Evolutionary conservation across 2,113 vertebrate genomes (phyloP).

Genomic region (Todiramphus saurophagus): DNA sequence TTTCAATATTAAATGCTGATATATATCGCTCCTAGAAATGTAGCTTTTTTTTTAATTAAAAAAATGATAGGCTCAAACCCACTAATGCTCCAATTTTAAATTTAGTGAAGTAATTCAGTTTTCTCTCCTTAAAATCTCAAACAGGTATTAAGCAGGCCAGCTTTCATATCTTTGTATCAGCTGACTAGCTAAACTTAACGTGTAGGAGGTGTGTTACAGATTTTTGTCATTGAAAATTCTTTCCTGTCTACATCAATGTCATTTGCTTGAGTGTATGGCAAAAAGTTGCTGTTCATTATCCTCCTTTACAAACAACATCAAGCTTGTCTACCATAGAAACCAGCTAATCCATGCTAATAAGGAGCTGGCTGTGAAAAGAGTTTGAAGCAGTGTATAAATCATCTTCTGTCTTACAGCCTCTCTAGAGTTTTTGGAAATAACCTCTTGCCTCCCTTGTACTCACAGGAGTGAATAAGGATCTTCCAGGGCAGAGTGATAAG

Average conservation of each 20-base stretch:
- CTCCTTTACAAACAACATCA: background rate
- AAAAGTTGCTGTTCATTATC: background rate
- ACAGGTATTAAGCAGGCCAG: background rate
- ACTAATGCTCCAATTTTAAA: background rate
- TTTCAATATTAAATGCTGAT: background rate
- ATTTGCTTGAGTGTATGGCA: background rate
- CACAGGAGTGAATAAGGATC: background rate
- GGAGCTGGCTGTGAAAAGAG: background rate
- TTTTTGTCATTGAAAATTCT: slow-evolving; percentile 39
- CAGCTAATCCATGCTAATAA: background rate
- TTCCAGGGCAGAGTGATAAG: background rate
- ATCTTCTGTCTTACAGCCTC: background rate
- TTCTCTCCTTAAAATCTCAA: background rate
- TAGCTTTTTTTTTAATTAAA: background rate
- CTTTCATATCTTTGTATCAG: slow-evolving; percentile 7
- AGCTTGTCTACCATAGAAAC: background rate
- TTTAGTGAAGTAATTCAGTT: background rate
- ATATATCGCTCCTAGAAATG: background rate
- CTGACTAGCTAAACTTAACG: background rate
- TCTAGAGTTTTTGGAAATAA: background rate
- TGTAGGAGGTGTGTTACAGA: slow-evolving; percentile 11
- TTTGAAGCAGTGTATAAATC: background rate
- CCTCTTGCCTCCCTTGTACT: background rate
- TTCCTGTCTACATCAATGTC: background rate
- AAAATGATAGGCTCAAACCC: background rate